These are phyloP conservation scores for Chelonus formosanus DNA, from an alignment of 2,888 invertebrate genomes.

Conservation along the genomic window DNA sequence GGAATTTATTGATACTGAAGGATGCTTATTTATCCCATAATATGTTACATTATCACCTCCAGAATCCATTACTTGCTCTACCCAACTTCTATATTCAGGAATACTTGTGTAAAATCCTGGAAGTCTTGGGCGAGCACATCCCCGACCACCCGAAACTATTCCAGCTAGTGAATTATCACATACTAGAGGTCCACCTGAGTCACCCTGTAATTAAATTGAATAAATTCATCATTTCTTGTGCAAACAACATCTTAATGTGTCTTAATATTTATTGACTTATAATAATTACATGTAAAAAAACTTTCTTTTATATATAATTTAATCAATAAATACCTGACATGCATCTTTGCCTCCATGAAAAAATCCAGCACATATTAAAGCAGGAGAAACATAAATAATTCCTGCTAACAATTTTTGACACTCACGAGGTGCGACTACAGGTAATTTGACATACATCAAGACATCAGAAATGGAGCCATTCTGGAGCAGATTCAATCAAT, in stretches of 20 bases:
- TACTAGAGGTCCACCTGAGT: slow-evolving; percentile 59
- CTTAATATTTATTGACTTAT: slow-evolving; percentile 11
- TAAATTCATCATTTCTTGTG: neutral
- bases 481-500: neutral
- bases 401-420: slow-evolving; percentile 47
- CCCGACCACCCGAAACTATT: slow-evolving; percentile 55
- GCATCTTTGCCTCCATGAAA: slow-evolving; percentile 53
- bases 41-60: slow-evolving; percentile 8
- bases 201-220: slow-evolving; percentile 49
- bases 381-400: slow-evolving; percentile 42
- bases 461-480: slow-evolving; percentile 38
- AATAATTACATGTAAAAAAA: neutral
- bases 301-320: neutral
- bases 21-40: neutral
- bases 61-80: slow-evolving; percentile 36
- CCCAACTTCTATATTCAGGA: slow-evolving; percentile 49
- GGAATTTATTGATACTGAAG: too few relatives aligned
- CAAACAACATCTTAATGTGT: neutral
- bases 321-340: slow-evolving; percentile 48
- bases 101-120: slow-evolving; percentile 57
- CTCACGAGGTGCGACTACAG: slow-evolving; percentile 39
- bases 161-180: slow-evolving; percentile 52
- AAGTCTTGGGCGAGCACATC: slow-evolving; percentile 50
- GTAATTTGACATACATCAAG: slow-evolving; percentile 53
- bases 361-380: slow-evolving; percentile 56